A percentile compares a stretch with the other conserved stretches of the same genome.
Conservation (phyloP, 1,140 invertebrate genomes). For the Artemia franciscana region DNA sequence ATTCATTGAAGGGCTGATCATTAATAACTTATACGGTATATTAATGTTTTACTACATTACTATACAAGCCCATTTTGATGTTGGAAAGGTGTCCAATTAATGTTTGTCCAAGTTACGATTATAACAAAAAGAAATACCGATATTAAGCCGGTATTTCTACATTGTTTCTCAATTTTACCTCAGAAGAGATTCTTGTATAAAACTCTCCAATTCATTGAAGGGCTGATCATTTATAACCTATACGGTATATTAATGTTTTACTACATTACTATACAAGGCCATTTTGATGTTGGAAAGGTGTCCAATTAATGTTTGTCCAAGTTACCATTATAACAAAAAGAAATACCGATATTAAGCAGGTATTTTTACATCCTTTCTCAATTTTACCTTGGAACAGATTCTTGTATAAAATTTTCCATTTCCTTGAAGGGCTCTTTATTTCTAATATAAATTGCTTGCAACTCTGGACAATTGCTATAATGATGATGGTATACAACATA, state of each 20-base stretch:
- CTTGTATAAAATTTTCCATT: slow-evolving; percentile 55
- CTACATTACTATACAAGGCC: background rate
- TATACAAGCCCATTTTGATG: background rate
- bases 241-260: background rate
- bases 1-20: background rate
- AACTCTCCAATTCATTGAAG: background rate
- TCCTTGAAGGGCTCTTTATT: slow-evolving; percentile 54
- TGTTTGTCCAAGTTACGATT: too few species aligned
- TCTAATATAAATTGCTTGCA: slow-evolving; percentile 49
- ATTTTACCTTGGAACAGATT: slow-evolving; percentile 20
- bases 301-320: background rate
- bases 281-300: background rate
- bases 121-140: too few species aligned
- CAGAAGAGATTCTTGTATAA: too few species aligned
- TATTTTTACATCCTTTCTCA: background rate
- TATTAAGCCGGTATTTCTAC: too few species aligned
- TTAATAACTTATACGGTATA: background rate
- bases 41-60: background rate
- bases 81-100: background rate
- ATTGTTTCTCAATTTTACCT: too few species aligned
- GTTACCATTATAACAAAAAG: background rate
- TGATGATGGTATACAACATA: slow-evolving; percentile 25
- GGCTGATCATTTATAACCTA: background rate
- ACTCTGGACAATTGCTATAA: background rate
- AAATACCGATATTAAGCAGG: background rate